These are phyloP conservation scores for Nematolebias whitei DNA, from an alignment of 2,113 vertebrate genomes.

Conservation along the genomic window DNA sequence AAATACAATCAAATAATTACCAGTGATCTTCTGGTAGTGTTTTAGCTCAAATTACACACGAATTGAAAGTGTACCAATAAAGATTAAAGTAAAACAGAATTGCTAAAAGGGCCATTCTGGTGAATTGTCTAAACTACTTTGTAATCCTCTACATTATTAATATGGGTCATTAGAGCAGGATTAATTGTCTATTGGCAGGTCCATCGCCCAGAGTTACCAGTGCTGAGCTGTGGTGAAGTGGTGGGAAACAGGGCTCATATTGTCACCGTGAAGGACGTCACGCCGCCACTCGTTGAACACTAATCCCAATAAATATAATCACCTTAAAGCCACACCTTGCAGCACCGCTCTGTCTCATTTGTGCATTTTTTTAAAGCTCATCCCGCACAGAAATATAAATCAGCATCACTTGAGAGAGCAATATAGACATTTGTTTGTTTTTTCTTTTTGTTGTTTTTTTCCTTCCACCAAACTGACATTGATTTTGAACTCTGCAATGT, in stretches of 20 bases:
- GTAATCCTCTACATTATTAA: constrained; percentile 53
- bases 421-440: constrained; percentile 9
- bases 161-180: constrained; percentile 55
- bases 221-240: constrained; percentile 38
- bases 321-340: constrained; percentile 7
- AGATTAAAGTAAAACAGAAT: constrained; percentile 3
- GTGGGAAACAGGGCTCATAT: constrained; percentile 25
- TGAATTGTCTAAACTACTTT: constrained; percentile 16
- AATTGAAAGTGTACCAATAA: neutral
- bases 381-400: constrained; percentile 12
- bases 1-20: no score
- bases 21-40: no score
- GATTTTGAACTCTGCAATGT: constrained; percentile 29
- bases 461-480: constrained; percentile 12
- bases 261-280: constrained; percentile 53
- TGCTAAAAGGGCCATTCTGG: neutral
- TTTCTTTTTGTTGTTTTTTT: neutral
- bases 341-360: neutral
- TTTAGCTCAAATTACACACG: no score
- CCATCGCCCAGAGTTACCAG: constrained; percentile 35
- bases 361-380: neutral
- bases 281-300: constrained; percentile 31
- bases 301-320: constrained; percentile 10
- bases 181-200: constrained; percentile 55
- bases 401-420: neutral